Conservation (phyloP, 2,797 vertebrate species). For the Halcyon smyrnensis region DNA sequence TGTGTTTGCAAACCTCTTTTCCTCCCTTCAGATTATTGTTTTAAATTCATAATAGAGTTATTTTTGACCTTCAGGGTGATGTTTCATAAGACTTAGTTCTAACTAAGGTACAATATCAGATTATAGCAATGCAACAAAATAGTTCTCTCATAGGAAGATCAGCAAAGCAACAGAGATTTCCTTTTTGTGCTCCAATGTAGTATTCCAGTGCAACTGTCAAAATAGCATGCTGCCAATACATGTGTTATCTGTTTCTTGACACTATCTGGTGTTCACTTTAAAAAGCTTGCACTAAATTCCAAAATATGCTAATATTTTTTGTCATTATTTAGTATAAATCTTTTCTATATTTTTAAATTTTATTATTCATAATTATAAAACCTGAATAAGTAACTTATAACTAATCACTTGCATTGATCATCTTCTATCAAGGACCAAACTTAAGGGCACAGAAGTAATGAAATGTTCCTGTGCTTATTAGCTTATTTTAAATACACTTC, state of each 20-base stretch:
- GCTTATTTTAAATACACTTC: neutral
- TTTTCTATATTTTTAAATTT: neutral
- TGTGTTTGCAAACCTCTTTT: conserved; percentile 61
- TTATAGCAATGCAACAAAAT: conserved; percentile 5
- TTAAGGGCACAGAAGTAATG: neutral
- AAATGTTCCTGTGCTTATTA: neutral
- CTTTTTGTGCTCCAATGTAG: neutral
- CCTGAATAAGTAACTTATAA: neutral
- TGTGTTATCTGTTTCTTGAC: neutral
- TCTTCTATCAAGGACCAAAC: neutral
- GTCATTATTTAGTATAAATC: rapidly evolving
- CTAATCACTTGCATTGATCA: neutral
- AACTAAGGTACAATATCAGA: neutral
- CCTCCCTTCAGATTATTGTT: conserved; percentile 44
- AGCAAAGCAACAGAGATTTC: neutral
- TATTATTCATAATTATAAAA: neutral
- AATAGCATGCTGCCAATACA: neutral
- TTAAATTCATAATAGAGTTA: conserved; percentile 61
- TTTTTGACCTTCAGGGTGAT: conserved; percentile 56
- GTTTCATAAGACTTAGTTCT: conserved; percentile 18
- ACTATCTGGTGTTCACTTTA: neutral
- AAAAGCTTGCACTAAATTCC: neutral
- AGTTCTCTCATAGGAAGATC: neutral
- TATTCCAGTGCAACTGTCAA: neutral
- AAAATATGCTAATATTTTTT: neutral